These are phyloP conservation scores for Anaspis maculata DNA, from an alignment of 2,888 invertebrate genomes.

Conservation along the genomic window DNA sequence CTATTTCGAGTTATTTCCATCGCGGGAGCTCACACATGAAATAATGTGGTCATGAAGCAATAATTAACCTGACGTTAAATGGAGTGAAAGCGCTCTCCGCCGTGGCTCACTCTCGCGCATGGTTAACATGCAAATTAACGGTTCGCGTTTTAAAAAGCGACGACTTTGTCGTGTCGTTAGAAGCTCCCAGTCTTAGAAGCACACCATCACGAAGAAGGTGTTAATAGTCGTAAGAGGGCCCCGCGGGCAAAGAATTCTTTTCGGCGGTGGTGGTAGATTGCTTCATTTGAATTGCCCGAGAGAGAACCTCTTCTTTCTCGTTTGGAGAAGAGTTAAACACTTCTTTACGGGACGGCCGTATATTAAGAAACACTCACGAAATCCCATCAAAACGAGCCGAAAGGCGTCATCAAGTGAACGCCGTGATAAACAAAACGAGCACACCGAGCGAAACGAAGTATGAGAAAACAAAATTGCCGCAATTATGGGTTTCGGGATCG, in stretches of 20 bases:
- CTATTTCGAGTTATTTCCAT: too few species aligned
- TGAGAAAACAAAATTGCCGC: slow-evolving; percentile 41
- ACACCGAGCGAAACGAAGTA: slow-evolving; percentile 35
- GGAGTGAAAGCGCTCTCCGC: too few species aligned
- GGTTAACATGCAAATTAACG: slow-evolving; percentile 11
- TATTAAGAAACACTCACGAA: slow-evolving; percentile 26
- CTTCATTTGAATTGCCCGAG: slow-evolving; percentile 16
- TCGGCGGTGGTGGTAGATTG: slow-evolving; percentile 11
- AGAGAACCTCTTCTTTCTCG: too few species aligned
- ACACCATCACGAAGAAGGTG: slow-evolving; percentile 10
- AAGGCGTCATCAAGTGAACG: slow-evolving; percentile 28
- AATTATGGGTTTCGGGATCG: slow-evolving; percentile 40
- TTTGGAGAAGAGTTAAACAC: slow-evolving; percentile 10
- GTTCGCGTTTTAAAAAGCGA: slow-evolving; percentile 9
- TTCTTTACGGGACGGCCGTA: slow-evolving; percentile 11
- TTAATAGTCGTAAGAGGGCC: slow-evolving; percentile 9
- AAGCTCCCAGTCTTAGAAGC: slow-evolving; percentile 13
- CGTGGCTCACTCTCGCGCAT: slow-evolving; percentile 1
- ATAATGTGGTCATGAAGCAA: too few species aligned
- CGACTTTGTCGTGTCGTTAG: slow-evolving; percentile 8
- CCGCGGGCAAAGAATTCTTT: slow-evolving; percentile 12
- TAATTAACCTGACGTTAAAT: too few species aligned
- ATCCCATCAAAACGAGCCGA: slow-evolving; percentile 28
- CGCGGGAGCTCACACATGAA: too few species aligned
- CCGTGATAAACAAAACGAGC: slow-evolving; percentile 34